Percentiles rank a stretch among this genome's conserved stretches.
Evolutionary conservation across 2,888 invertebrate genomes (phyloP).

Genomic region (Lypha dubia): DNA sequence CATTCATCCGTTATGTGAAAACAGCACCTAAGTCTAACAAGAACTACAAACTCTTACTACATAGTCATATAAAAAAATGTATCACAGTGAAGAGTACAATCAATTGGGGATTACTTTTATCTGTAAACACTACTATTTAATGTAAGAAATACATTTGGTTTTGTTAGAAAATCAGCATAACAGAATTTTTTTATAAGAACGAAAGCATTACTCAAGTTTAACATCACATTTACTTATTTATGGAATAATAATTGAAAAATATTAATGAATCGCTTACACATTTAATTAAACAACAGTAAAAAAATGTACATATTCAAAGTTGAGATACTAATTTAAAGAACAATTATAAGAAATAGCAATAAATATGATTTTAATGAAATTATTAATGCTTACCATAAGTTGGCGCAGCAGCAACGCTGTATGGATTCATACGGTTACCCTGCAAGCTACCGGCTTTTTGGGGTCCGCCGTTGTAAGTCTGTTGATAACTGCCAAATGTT

Average conservation of each 20-base stretch:
- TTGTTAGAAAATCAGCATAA: slow-evolving; percentile 58
- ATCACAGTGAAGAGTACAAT: slow-evolving; percentile 30
- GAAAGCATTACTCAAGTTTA: slow-evolving; percentile 37
- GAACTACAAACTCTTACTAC: slow-evolving; percentile 9
- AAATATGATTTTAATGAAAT: background rate
- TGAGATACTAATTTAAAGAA: slow-evolving; percentile 40
- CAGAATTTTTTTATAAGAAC: slow-evolving; percentile 29
- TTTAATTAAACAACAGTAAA: slow-evolving; percentile 47
- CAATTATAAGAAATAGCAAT: background rate
- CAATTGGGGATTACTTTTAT: slow-evolving; percentile 35
- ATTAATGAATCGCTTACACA: slow-evolving; percentile 52
- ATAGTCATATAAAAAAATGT: slow-evolving; percentile 9
- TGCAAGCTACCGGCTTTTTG: slow-evolving; percentile 89
- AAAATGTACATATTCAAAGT: slow-evolving; percentile 27
- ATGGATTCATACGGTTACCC: slow-evolving; percentile 88
- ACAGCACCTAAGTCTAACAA: too few relatives aligned
- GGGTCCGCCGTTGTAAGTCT: slow-evolving; percentile 92
- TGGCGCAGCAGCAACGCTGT: slow-evolving; percentile 78
- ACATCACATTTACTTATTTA: slow-evolving; percentile 58
- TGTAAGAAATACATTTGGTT: slow-evolving; percentile 11
- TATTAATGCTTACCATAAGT: slow-evolving; percentile 77
- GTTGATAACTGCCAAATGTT: slow-evolving; percentile 88
- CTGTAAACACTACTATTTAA: slow-evolving; percentile 34
- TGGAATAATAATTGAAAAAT: slow-evolving; percentile 34
- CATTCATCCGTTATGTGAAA: too few relatives aligned